Conservation (phyloP, 1,140 invertebrate species). For the Parapsyche elsis region DNA sequence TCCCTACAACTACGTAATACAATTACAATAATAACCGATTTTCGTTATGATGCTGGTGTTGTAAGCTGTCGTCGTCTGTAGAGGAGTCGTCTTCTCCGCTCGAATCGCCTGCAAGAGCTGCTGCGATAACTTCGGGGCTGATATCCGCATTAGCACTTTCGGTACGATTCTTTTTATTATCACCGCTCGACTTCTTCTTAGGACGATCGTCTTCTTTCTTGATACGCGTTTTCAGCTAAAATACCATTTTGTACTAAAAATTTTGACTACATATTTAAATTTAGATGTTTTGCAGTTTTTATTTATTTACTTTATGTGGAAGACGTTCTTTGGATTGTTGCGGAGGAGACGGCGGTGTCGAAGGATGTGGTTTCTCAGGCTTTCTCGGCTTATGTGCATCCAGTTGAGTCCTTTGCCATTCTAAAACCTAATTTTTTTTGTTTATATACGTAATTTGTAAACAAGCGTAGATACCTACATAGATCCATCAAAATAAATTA, state of each 20-base stretch:
- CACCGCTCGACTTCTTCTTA: conserved; percentile 25
- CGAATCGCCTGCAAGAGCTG: conserved; percentile 59
- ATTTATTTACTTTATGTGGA: conserved; percentile 29
- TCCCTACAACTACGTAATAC: background rate
- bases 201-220: conserved; percentile 63
- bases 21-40: conserved; percentile 27
- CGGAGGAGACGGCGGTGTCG: conserved; percentile 55
- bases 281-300: background rate
- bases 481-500: conserved; percentile 46
- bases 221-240: conserved; percentile 58
- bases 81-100: conserved; percentile 59
- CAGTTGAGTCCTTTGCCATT: conserved; percentile 65
- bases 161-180: conserved; percentile 14
- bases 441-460: background rate
- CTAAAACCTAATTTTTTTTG: conserved; percentile 59
- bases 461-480: background rate
- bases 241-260: background rate
- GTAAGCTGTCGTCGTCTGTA: conserved; percentile 57
- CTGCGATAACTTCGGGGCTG: conserved; percentile 63
- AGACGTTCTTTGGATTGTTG: conserved; percentile 57
- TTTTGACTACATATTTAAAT: background rate
- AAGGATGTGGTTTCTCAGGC: conserved; percentile 29
- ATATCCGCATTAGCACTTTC: conserved; percentile 33
- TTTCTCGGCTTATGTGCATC: conserved; percentile 46
- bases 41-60: conserved; percentile 60